These are phyloP conservation scores for Gambusia affinis DNA, from an alignment of 2,113 vertebrate species.

Conservation along the genomic window DNA sequence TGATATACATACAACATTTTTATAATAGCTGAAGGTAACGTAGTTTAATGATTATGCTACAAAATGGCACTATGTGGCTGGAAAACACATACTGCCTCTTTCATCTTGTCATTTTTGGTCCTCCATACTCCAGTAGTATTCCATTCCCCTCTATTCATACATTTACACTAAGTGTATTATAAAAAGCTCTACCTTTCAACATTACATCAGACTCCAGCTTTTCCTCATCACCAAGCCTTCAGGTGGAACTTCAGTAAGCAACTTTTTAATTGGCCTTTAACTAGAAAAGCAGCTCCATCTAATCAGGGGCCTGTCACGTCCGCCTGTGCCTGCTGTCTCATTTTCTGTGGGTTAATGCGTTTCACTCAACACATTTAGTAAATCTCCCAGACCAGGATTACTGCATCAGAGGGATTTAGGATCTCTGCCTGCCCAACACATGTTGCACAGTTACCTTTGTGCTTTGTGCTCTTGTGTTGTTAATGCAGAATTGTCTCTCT, in stretches of 20 bases:
- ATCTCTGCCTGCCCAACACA: conserved; percentile 79
- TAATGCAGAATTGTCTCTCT: not conserved
- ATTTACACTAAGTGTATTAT: too few species aligned
- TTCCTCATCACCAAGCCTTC: not conserved
- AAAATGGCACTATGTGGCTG: too few species aligned
- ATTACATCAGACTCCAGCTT: not conserved
- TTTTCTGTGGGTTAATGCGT: conserved; percentile 35
- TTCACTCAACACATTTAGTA: conserved; percentile 54
- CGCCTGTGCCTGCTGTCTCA: not conserved
- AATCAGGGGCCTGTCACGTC: not conserved
- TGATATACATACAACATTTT: too few species aligned
- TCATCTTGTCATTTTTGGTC: too few species aligned
- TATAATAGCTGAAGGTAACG: too few species aligned
- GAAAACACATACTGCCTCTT: too few species aligned
- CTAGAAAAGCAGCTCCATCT: conserved; percentile 6
- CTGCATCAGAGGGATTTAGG: conserved; percentile 83
- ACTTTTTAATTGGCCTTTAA: not conserved
- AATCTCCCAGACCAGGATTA: conserved; percentile 89
- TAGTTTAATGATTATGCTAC: too few species aligned
- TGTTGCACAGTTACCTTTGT: conserved; percentile 59
- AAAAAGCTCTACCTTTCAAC: not conserved
- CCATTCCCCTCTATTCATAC: too few species aligned
- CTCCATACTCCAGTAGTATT: too few species aligned
- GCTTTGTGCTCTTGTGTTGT: conserved; percentile 25
- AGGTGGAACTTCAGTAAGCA: not conserved